phyloP scores from a whole-genome alignment of 1,140 invertebrate genomes.

The Macrotrachela quadricornifera region DNA sequence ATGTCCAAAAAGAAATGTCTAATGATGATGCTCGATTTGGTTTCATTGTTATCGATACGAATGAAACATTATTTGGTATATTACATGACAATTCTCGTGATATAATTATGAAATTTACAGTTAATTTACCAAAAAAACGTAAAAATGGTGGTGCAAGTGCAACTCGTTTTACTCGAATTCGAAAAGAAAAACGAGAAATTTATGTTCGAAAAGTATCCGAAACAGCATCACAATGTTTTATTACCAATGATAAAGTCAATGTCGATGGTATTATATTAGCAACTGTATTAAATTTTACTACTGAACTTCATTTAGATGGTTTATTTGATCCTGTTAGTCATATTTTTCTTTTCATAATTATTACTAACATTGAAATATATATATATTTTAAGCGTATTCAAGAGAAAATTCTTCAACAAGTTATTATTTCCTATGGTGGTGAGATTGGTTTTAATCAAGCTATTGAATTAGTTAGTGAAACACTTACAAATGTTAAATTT shows the following conservation, averaged over 20 bases:
- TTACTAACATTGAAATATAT: too few species aligned
- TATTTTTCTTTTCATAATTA: too few species aligned
- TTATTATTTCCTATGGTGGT: constrained; percentile 95
- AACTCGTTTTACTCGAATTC: constrained; percentile 86
- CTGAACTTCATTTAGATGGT: constrained; percentile 92
- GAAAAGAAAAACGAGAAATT: constrained; percentile 98
- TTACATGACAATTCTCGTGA: constrained; percentile 73
- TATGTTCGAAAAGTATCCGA: constrained; percentile 97
- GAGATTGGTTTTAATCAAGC: constrained; percentile 99
- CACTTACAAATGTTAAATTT: constrained; percentile 93
- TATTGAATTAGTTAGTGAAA: constrained; percentile 89
- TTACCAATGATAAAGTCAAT: constrained; percentile 88
- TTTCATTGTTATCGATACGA: constrained; percentile 99
- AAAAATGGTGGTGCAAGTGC: constrained; percentile 97
- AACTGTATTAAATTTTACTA: constrained; percentile 97
- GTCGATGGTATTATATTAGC: constrained; percentile 91
- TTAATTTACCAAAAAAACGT: constrained; percentile 96
- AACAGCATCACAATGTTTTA: constrained; percentile 84
- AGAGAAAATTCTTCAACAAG: constrained; percentile 90
- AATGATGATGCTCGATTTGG: constrained; percentile 44
- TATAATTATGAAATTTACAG: constrained; percentile 94
- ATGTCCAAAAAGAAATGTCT: too few species aligned
- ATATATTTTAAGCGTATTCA: constrained; percentile 45
- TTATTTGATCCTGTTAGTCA: constrained; percentile 70
- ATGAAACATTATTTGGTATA: constrained; percentile 91